Evolutionary conservation across 2,797 vertebrate species (phyloP), one percentile per base, ranked within the genome.

Genomic region (Schizopygopsis pylzovi): DNA sequence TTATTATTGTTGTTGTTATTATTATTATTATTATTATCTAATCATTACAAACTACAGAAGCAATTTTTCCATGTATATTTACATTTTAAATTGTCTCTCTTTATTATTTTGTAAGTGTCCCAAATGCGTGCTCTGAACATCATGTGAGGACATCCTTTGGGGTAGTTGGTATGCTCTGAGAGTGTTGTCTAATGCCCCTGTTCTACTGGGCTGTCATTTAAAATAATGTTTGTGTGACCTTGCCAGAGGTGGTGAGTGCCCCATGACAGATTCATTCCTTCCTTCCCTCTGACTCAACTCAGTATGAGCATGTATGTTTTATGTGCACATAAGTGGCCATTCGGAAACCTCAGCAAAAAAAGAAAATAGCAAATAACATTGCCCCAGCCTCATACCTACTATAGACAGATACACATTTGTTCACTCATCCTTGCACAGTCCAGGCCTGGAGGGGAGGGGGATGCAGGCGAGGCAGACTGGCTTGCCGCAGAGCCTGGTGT

Each of bases 191-290:
- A 81, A 80, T 86, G 85, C 87, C 83, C 85, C 84, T 81, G 77
- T 84, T 84, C 87, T 71, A 20, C 87, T 54, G 67, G 84, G 56
- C 86, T 87, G 89, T 89, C 88, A 85, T 79, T 88, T 88, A 86
- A 87, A 89, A 88, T 88, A 85, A 86, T 90, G 87, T 89, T 85
- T 87, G 83, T 68, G 77, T 86, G 90, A 90, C 90, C 89, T 90
- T 90, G 89, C 89, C 87, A 81, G 87, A 81, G 88, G 89, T 89
- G 87, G 67, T n/a, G 81, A 81, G 77, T 75, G 81, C 79, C 78
- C 86, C 81, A 39, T 84, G 87, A 89, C 84, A 91, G 81, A 87
- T 87, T 75, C 49, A 65, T 88, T 56, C 49, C 39, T 72, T 70
- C 61, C 65, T 80, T 84, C 22, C 79, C 54, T 83, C 76, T 49